phyloP scores from a whole-genome alignment of 2,113 vertebrate genomes.

The Leucoraja erinaceus region DNA sequence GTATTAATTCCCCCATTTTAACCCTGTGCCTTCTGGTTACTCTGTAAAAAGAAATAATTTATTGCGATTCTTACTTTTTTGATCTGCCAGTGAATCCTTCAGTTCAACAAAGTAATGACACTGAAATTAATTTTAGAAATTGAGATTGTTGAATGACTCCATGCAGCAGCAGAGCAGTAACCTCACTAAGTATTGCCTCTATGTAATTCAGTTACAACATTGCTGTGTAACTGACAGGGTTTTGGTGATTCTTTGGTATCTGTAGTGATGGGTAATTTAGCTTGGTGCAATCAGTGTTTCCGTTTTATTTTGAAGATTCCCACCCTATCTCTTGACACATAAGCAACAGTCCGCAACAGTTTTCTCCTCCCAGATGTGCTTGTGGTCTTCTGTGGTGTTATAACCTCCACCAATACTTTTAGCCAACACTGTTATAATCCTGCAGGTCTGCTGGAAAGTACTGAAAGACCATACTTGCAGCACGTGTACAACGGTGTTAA shows the following conservation, averaged over 20 bases:
- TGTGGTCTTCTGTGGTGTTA: background rate
- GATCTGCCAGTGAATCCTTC: background rate
- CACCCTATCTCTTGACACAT: background rate
- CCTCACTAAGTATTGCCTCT: background rate
- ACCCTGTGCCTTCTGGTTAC: background rate
- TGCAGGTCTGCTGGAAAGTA: background rate
- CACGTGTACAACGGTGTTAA: background rate
- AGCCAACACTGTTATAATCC: background rate
- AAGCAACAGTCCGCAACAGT: background rate
- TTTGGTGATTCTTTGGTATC: background rate
- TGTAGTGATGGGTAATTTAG: background rate
- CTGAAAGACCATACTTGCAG: background rate
- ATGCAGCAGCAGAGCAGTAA: background rate
- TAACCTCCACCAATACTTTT: background rate
- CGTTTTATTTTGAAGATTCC: background rate
- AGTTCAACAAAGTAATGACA: constrained; percentile 19
- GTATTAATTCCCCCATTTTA: background rate
- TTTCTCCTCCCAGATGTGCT: background rate
- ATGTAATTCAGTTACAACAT: background rate
- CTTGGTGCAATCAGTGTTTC: background rate
- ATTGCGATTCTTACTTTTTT: background rate
- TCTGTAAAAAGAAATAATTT: background rate
- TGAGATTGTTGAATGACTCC: background rate
- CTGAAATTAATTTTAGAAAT: constrained; percentile 10
- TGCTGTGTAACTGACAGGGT: background rate